Conservation (phyloP, 2,888 invertebrate species). For the Priocnemis perturbator region DNA sequence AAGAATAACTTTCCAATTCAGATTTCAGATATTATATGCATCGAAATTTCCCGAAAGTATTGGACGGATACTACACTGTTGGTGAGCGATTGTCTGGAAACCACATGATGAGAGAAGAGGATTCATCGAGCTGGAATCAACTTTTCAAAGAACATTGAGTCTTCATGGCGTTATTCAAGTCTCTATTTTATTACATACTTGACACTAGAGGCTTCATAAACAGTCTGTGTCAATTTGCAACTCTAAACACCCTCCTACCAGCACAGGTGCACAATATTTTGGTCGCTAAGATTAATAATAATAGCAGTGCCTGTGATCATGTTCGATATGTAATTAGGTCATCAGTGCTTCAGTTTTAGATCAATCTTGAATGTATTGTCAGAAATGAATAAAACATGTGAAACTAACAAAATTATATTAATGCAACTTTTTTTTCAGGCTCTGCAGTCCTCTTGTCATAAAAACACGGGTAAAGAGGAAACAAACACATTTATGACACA, state of each 20-base stretch:
- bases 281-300: neutral
- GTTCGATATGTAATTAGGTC: no score
- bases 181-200: conserved; percentile 79
- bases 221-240: conserved; percentile 57
- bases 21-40: conserved; percentile 84
- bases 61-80: conserved; percentile 83
- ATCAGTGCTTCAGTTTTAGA: no score
- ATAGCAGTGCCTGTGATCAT: no score
- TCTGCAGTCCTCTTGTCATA: no score
- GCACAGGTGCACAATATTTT: conserved; percentile 31
- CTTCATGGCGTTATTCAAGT: conserved; percentile 74
- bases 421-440: no score
- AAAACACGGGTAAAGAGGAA: neutral
- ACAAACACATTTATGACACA: neutral
- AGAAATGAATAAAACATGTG: no score
- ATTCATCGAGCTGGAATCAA: conserved; percentile 78
- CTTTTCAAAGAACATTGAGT: conserved; percentile 77
- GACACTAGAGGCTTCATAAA: conserved; percentile 80
- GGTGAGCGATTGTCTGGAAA: conserved; percentile 79
- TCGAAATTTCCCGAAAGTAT: conserved; percentile 80
- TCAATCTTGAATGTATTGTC: no score
- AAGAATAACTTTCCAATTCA: conserved; percentile 64
- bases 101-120: conserved; percentile 74
- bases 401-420: no score
- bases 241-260: neutral